These are phyloP conservation scores for Sebastes dallii DNA, from an alignment of 2,797 vertebrate genomes.

Conservation along the genomic window DNA sequence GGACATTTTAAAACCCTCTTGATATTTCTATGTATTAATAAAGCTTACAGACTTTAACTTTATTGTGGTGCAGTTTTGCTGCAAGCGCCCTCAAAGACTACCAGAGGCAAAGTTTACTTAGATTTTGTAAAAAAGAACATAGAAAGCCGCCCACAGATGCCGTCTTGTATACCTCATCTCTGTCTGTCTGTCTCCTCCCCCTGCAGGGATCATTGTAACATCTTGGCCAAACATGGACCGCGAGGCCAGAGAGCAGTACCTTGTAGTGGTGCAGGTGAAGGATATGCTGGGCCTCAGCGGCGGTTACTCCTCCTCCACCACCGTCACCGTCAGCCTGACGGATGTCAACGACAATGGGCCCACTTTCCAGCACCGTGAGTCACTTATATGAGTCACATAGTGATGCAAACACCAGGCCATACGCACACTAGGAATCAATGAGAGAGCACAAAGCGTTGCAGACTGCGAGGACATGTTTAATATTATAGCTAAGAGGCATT, in stretches of 20 bases:
- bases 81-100: neutral
- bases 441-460: conserved; percentile 27
- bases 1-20: conserved; percentile 25
- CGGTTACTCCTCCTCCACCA: conserved; percentile 88
- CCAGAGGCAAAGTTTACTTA: conserved; percentile 33
- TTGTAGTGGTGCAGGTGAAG: conserved; percentile 92
- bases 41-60: conserved; percentile 19
- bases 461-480: conserved; percentile 53
- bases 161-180: neutral
- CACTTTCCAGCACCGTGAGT: conserved; percentile 93
- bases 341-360: conserved; percentile 97
- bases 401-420: conserved; percentile 24
- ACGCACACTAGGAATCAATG: conserved; percentile 40
- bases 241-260: conserved; percentile 89
- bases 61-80: neutral
- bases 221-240: conserved; percentile 88
- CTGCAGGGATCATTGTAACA: conserved; percentile 81
- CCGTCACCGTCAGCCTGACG: conserved; percentile 89
- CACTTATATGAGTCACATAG: conserved; percentile 22
- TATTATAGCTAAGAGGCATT: conserved; percentile 61
- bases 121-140: neutral
- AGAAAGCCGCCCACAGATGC: conserved; percentile 24
- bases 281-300: conserved; percentile 91
- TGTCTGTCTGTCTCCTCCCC: neutral
- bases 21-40: conserved; percentile 23